Evolutionary conservation across 2,888 invertebrate species (phyloP).

Genomic region (Eubasilissa splendida): DNA sequence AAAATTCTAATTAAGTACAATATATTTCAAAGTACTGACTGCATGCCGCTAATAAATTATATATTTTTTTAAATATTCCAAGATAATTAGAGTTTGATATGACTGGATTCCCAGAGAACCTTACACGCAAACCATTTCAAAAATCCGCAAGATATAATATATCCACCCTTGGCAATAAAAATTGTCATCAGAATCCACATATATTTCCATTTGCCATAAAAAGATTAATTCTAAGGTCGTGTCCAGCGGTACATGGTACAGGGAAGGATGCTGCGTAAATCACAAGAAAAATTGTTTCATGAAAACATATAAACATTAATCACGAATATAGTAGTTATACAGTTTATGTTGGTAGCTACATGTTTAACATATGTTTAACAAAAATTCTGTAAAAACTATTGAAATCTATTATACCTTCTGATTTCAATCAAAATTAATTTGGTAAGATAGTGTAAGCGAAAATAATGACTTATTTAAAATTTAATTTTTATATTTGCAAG

Average conservation of each 20-base stretch:
- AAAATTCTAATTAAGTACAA: too few species aligned
- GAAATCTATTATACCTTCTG: too few species aligned
- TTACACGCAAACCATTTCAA: constrained; percentile 29
- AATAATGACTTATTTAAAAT: too few species aligned
- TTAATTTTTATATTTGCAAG: too few species aligned
- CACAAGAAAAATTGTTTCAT: constrained; percentile 53
- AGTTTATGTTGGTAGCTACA: too few species aligned
- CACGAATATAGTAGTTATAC: neutral
- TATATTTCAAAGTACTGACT: too few species aligned
- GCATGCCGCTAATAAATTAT: too few species aligned
- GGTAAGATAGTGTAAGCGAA: too few species aligned
- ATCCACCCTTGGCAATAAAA: constrained; percentile 51
- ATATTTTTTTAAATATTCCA: too few species aligned
- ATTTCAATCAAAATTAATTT: too few species aligned
- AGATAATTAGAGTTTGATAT: neutral
- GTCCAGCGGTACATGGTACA: constrained; percentile 51
- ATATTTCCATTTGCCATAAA: constrained; percentile 58
- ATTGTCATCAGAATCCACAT: constrained; percentile 57
- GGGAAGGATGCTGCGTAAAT: constrained; percentile 41
- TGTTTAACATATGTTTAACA: too few species aligned
- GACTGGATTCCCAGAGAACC: neutral
- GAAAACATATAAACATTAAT: constrained; percentile 38
- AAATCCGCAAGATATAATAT: constrained; percentile 34
- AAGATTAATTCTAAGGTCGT: constrained; percentile 57
- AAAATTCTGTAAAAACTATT: too few species aligned